Evolutionary conservation across 1,140 invertebrate genomes (phyloP).

Genomic region (Prorops nasuta): DNA sequence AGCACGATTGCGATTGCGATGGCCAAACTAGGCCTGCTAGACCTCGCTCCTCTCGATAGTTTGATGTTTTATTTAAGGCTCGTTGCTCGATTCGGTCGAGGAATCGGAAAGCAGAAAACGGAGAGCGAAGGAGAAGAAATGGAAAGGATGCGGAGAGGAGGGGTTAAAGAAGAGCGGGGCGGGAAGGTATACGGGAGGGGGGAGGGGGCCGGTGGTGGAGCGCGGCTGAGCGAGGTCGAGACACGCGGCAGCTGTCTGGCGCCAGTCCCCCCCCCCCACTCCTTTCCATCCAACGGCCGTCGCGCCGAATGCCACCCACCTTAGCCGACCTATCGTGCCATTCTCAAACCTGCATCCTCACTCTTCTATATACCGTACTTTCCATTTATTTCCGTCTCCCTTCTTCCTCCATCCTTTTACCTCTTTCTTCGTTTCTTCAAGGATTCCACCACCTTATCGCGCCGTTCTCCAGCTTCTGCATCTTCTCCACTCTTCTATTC

Average conservation of each 20-base stretch:
- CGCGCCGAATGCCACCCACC: slow-evolving; percentile 40
- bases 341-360: slow-evolving; percentile 33
- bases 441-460: too few species aligned
- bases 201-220: slow-evolving; percentile 7
- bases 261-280: slow-evolving; percentile 35
- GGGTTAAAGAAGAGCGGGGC: not conserved
- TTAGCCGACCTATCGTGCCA: slow-evolving; percentile 38
- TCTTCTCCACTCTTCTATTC: too few species aligned
- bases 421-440: too few species aligned
- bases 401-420: not conserved
- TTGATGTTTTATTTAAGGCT: too few species aligned
- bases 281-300: slow-evolving; percentile 35
- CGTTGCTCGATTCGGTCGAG: too few species aligned
- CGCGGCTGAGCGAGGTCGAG: slow-evolving; percentile 37
- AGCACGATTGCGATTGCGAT: too few species aligned
- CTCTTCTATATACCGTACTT: not conserved
- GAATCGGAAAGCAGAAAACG: too few species aligned
- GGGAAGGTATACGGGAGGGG: not conserved
- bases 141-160: slow-evolving; percentile 3
- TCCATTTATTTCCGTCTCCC: not conserved
- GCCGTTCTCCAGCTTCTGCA: too few species aligned
- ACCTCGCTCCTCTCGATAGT: too few species aligned
- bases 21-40: too few species aligned
- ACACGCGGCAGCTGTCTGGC: slow-evolving; percentile 43
- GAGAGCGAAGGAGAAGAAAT: not conserved